A percentile compares a stretch with the other conserved stretches of the same genome.
Conservation (phyloP, 2,888 invertebrate species). For the Choreutis nemorana region DNA sequence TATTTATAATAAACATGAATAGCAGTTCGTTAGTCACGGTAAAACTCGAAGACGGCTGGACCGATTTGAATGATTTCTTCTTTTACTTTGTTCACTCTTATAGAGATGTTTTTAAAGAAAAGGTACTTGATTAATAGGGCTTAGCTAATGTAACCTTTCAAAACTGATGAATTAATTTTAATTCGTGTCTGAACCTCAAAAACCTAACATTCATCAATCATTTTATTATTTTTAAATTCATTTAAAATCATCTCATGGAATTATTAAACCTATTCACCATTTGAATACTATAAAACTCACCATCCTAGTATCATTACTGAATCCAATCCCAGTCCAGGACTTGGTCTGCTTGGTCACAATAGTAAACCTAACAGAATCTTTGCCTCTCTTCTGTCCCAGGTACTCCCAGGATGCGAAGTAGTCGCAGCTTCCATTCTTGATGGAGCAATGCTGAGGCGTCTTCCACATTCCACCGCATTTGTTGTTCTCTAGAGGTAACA, state of each 20-base stretch:
- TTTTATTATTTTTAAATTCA: too few relatives aligned
- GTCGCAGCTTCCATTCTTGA: conserved; percentile 72
- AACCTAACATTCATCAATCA: too few relatives aligned
- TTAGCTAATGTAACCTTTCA: too few relatives aligned
- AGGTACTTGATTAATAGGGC: too few relatives aligned
- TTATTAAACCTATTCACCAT: not conserved
- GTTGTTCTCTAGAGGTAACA: conserved; percentile 38
- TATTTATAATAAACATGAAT: too few relatives aligned
- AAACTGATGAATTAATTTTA: not conserved
- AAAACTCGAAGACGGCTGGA: too few relatives aligned
- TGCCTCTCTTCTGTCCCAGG: conserved; percentile 64
- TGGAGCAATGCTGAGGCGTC: conserved; percentile 74
- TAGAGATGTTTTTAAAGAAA: too few relatives aligned
- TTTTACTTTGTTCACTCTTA: too few relatives aligned
- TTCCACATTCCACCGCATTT: conserved; percentile 83
- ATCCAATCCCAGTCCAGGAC: conserved; percentile 91
- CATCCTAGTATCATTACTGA: conserved; percentile 86
- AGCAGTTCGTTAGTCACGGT: too few relatives aligned
- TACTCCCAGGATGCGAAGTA: conserved; percentile 86
- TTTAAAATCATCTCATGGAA: too few relatives aligned
- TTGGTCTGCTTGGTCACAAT: conserved; percentile 80
- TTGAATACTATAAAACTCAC: conserved; percentile 61
- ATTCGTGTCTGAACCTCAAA: not conserved
- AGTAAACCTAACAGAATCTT: conserved; percentile 82
- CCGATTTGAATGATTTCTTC: too few relatives aligned